Conservation (phyloP, 2,113 vertebrate genomes). For the Phylloscopus trochiloides region DNA sequence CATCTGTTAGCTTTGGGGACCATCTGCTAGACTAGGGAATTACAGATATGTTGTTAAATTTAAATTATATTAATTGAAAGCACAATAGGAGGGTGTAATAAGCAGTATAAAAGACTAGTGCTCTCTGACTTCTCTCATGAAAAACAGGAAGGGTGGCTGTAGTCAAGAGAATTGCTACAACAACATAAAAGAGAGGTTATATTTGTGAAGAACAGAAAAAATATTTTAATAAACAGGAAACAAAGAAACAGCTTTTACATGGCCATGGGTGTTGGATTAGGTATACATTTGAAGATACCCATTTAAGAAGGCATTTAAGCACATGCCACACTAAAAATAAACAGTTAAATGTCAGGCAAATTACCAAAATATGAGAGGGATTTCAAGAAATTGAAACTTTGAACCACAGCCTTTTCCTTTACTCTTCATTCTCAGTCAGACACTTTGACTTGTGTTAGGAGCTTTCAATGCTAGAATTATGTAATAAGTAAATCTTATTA, state of each 20-base stretch:
- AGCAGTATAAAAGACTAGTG: neutral
- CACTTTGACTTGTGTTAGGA: neutral
- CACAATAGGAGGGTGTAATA: neutral
- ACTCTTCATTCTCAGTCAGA: neutral
- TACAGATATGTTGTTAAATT: constrained; percentile 40
- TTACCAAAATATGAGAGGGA: neutral
- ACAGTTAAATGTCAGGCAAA: neutral
- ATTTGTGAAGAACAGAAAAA: neutral
- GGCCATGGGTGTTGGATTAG: neutral
- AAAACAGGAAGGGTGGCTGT: neutral
- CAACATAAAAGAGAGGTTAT: neutral
- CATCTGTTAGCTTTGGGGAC: constrained; percentile 54
- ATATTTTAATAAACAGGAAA: neutral
- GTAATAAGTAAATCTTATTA: neutral
- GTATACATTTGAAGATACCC: neutral
- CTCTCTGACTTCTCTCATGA: neutral
- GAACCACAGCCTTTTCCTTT: neutral
- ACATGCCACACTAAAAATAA: neutral
- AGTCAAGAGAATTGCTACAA: neutral
- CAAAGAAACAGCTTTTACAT: neutral
- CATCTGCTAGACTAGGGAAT: constrained; percentile 54
- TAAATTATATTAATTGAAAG: constrained; percentile 26
- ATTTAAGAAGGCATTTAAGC: neutral
- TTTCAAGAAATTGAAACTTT: neutral
- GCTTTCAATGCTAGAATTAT: neutral